Evolutionary conservation across 2,113 vertebrate genomes (phyloP).

Genomic region (Sylvilagus bachmani): DNA sequence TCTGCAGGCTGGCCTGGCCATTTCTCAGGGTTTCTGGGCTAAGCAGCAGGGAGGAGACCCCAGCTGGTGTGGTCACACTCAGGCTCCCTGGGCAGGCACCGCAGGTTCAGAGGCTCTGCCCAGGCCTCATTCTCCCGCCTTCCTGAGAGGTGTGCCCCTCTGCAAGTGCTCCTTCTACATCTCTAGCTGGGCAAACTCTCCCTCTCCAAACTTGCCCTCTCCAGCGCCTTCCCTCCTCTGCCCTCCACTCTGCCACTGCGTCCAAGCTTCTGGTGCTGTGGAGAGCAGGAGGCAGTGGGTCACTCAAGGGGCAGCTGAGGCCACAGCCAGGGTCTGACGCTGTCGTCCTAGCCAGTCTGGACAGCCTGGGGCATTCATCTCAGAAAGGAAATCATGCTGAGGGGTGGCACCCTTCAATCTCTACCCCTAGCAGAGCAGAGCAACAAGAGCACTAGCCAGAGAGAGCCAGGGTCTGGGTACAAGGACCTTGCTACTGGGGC

Average conservation of each 20-base stretch:
- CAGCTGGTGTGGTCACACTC: background rate
- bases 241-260: no score
- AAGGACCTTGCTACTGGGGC: background rate
- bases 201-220: no score
- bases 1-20: background rate
- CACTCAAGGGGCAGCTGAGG: background rate
- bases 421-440: background rate
- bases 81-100: background rate
- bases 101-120: background rate
- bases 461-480: background rate
- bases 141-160: no score
- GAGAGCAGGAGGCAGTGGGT: background rate
- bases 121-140: background rate
- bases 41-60: background rate
- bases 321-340: background rate
- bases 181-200: background rate
- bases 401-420: background rate
- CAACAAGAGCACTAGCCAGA: background rate
- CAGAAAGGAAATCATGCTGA: background rate
- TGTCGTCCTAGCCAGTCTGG: background rate
- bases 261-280: background rate
- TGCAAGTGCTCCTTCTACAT: background rate
- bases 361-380: background rate
- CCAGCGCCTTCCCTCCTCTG: background rate
- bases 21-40: background rate